Base-by-base conservation (phyloP, 92 coral and sea anemone genomes). In the Chrysogorgia sp. region DNA sequence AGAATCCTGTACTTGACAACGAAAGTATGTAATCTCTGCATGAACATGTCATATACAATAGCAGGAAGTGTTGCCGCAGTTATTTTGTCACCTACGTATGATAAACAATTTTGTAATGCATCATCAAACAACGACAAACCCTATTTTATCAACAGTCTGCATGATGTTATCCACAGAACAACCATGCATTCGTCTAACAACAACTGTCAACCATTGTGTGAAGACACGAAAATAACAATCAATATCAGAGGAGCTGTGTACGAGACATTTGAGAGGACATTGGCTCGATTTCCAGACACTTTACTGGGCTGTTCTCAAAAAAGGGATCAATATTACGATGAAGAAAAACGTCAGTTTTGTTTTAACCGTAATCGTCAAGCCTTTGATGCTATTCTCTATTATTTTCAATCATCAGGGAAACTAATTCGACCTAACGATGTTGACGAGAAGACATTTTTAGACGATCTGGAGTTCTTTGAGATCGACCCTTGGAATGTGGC, bases 361-460 rank as follows among this genome's bases (percentile, higher is more conserved):
- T 96, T 96, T 86, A 92, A 96, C 50, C 90, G 99, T 34, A 92
- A 92, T 79, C 92, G 96, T 3, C 88, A 85, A 41, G 97, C 96
- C 8, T 96, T 96, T 67, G 92, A 96, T 58, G 92, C 99, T 9
- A 92, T 96, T 40, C 87, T 96, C 37, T 96, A 89, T 65, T 96
- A 89, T 68, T 96, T 92, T 79, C 99, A 96, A 68, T 96, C 99
- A 7, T 78, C 82, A 19, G 99, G 99, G n/a, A 90, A 92, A 41
- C 88, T 96, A 10, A 76, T 92, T 26, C 74, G 97, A 65, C 99
- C 99, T 0, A 70, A 69, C 26, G 93, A 90, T n/a, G 67, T 96
- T 7, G 94, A 87, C 81, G 90, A 87, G 68, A 84, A 85, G 25
- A 88, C 88, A 22, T 96, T 96, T 52, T 81, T 87, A 26, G 87